Percentiles rank a stretch among this genome's conserved stretches.
Conservation (phyloP, 64 coral and sea anemone genomes). For the Orbicella faveolata region DNA sequence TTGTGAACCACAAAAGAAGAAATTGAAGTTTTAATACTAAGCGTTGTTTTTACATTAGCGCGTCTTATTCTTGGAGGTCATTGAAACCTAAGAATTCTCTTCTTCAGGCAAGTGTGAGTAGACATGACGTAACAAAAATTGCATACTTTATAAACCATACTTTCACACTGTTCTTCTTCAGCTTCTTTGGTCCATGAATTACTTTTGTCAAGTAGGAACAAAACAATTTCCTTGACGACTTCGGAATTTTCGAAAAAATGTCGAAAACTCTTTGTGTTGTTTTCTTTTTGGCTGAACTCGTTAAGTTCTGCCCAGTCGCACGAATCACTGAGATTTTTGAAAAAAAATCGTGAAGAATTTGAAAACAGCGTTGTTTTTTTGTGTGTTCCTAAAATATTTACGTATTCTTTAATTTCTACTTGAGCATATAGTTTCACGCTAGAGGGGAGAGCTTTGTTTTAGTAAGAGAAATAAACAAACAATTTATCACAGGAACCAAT, state of each 20-base stretch:
- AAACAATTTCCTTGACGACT: background rate
- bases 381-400: constrained; percentile 10
- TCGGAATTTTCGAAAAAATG: background rate
- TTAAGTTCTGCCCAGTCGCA: background rate
- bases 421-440: background rate
- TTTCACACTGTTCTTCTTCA: background rate
- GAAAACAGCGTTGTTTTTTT: background rate
- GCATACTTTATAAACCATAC: background rate
- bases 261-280: background rate
- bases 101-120: background rate
- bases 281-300: background rate
- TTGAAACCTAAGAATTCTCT: background rate
- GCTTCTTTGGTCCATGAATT: too few species aligned
- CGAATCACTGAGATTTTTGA: background rate
- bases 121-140: background rate
- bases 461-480: background rate
- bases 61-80: background rate
- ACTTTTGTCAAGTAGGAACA: background rate
- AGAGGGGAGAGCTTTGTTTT: constrained; percentile 21
- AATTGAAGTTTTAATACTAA: background rate
- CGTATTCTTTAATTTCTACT: background rate
- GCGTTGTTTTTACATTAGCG: background rate
- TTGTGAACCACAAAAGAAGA: background rate
- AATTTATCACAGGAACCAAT: background rate
- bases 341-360: background rate